Conservation (phyloP, 2,113 vertebrate genomes). For the Thryonomys swinderianus region DNA sequence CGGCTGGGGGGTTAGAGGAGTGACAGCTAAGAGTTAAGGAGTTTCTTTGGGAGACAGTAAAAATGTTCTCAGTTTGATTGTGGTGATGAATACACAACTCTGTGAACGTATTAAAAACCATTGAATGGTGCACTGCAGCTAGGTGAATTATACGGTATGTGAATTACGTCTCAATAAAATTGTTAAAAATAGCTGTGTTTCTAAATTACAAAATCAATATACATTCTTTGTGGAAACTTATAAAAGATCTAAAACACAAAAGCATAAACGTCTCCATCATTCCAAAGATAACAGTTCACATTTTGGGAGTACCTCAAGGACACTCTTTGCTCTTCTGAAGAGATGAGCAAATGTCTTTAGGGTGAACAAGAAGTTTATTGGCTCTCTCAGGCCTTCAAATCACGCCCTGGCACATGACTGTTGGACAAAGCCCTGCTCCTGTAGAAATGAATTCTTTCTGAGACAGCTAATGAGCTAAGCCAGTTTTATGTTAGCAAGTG, state of each 20-base stretch:
- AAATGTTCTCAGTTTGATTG: neutral
- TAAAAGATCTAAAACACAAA: slow-evolving; percentile 44
- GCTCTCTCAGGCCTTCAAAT: neutral
- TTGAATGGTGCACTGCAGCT: neutral
- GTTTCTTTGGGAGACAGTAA: neutral
- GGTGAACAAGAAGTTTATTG: neutral
- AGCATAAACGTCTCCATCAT: slow-evolving; percentile 20
- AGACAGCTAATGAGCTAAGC: neutral
- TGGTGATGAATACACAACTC: neutral
- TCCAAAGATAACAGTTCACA: neutral
- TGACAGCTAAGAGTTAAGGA: neutral
- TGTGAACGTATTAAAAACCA: neutral
- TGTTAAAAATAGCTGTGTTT: slow-evolving; percentile 55
- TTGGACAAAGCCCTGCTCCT: neutral
- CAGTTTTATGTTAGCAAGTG: slow-evolving; percentile 18
- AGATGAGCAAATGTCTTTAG: slow-evolving; percentile 11
- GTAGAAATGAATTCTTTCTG: neutral
- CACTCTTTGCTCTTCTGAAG: neutral
- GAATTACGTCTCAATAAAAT: slow-evolving; percentile 57
- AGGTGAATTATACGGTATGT: slow-evolving; percentile 20
- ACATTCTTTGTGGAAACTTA: slow-evolving; percentile 47
- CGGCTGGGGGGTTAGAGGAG: neutral
- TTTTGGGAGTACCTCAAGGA: neutral
- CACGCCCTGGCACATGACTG: neutral
- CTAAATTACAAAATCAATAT: slow-evolving; percentile 66